Conservation (phyloP, 1,140 invertebrate species). For the Phenacoccus solenopsis region DNA sequence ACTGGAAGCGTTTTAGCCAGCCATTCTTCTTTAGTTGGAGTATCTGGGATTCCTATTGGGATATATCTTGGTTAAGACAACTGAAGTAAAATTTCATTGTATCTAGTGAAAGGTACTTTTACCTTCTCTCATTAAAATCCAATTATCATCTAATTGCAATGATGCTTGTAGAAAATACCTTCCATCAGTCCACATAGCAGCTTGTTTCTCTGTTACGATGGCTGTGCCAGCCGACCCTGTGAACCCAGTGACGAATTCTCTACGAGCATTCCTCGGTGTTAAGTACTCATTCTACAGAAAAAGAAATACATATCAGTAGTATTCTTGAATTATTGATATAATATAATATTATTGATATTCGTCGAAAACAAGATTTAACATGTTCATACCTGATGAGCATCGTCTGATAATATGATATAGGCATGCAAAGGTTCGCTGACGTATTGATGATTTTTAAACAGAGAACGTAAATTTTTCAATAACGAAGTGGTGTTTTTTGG, state of each 20-base stretch:
- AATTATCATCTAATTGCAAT: slow-evolving; percentile 44
- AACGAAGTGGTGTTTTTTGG: slow-evolving; percentile 27
- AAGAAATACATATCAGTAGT: not conserved
- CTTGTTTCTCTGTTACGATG: slow-evolving; percentile 61
- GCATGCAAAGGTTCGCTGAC: slow-evolving; percentile 46
- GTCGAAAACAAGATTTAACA: not conserved
- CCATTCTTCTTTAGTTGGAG: slow-evolving; percentile 61
- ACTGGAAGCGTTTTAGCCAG: slow-evolving; percentile 52
- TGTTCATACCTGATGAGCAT: slow-evolving; percentile 55
- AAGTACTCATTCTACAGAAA: slow-evolving; percentile 76
- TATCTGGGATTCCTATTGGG: slow-evolving; percentile 47
- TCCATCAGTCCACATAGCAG: slow-evolving; percentile 92
- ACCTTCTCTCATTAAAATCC: slow-evolving; percentile 56
- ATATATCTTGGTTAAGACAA: not conserved
- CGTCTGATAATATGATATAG: slow-evolving; percentile 69
- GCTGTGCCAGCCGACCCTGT: slow-evolving; percentile 82
- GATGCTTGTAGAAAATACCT: slow-evolving; percentile 80
- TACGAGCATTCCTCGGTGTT: slow-evolving; percentile 61
- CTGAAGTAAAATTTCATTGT: not conserved
- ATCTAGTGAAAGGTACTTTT: not conserved
- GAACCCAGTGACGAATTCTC: slow-evolving; percentile 76
- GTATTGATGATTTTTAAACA: slow-evolving; percentile 42
- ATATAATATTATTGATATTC: not conserved
- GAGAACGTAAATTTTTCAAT: slow-evolving; percentile 39
- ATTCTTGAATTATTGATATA: not conserved